Conservation (phyloP, 2,113 vertebrate species). For the Cepphus grylle region DNA sequence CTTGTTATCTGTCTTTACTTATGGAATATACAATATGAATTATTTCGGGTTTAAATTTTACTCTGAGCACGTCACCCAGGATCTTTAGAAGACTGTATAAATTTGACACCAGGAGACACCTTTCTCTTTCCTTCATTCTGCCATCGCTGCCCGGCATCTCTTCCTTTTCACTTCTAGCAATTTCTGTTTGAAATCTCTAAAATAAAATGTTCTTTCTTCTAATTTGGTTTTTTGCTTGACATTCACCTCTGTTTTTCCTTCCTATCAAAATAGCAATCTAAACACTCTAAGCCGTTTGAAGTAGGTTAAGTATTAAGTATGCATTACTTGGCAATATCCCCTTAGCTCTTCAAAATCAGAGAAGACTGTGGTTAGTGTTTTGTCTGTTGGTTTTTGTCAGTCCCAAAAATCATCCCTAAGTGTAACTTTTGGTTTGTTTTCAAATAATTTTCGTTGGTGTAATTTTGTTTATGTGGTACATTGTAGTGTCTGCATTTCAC, state of each 20-base stretch:
- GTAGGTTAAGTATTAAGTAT: background rate
- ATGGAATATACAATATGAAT: background rate
- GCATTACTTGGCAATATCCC: background rate
- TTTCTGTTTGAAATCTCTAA: background rate
- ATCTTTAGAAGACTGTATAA: background rate
- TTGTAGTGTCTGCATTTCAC: constrained; percentile 59
- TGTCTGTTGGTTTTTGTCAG: constrained; percentile 29
- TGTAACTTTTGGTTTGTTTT: constrained; percentile 38
- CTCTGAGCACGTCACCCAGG: background rate
- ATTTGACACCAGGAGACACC: background rate
- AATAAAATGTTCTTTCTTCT: constrained; percentile 15
- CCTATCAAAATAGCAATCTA: background rate
- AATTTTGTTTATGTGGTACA: constrained; percentile 23
- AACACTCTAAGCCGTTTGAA: background rate
- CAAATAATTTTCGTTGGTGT: constrained; percentile 20
- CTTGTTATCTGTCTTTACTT: background rate
- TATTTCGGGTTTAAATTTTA: constrained; percentile 15
- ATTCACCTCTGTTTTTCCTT: background rate
- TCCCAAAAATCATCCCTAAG: constrained; percentile 14
- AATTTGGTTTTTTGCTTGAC: background rate
- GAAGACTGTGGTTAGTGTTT: background rate
- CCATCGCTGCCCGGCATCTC: background rate
- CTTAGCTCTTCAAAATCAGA: background rate
- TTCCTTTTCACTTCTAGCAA: background rate
- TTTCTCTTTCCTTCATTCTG: constrained; percentile 9